Conservation (phyloP, 2,113 vertebrate genomes). For the Eulemur rufifrons region DNA sequence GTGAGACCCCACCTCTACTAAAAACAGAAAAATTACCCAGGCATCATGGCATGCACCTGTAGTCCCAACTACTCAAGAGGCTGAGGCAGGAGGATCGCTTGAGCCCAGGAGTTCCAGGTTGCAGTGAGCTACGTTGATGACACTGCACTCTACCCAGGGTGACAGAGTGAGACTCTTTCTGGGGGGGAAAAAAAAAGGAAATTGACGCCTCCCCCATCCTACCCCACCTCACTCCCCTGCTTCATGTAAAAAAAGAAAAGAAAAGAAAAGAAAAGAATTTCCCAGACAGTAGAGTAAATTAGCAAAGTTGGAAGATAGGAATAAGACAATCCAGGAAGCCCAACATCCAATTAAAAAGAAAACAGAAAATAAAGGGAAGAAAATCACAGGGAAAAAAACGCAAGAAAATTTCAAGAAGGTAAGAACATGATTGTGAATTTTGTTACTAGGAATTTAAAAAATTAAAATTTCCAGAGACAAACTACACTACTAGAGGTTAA, state of each 20-base stretch:
- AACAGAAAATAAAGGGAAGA: neutral
- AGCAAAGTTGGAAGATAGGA: neutral
- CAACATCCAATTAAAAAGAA: constrained; percentile 13
- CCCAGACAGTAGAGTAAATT: neutral
- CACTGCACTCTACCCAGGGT: too few relatives aligned
- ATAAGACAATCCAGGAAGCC: neutral
- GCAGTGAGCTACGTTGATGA: too few relatives aligned
- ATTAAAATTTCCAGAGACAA: neutral
- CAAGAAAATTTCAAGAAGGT: neutral
- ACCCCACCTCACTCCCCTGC: too few relatives aligned
- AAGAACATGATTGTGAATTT: neutral
- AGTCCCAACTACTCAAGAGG: too few relatives aligned
- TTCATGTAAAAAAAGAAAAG: neutral
- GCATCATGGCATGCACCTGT: too few relatives aligned
- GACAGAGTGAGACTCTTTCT: too few relatives aligned
- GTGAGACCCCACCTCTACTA: too few relatives aligned
- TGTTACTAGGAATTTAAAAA: neutral
- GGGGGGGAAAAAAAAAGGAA: too few relatives aligned
- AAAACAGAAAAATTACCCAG: too few relatives aligned
- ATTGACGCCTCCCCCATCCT: too few relatives aligned
- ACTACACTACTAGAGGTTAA: neutral
- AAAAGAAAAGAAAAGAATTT: neutral
- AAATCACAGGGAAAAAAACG: neutral
- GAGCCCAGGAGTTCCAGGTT: too few relatives aligned
- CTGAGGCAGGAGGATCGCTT: too few relatives aligned